Conservation (phyloP, 1,140 invertebrate species). For the Brachionus koreanus region DNA sequence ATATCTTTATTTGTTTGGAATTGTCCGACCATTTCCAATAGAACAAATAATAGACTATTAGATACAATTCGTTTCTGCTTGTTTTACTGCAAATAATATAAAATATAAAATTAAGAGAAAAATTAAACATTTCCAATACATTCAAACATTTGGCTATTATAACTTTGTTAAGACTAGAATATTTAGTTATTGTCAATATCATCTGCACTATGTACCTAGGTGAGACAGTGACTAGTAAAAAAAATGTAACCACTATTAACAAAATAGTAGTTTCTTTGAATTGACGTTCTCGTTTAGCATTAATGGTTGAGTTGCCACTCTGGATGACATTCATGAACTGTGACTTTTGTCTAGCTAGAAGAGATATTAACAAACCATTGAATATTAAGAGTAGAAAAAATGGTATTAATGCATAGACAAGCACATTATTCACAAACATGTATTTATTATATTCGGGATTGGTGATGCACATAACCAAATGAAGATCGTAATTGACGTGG, state of each 20-base stretch:
- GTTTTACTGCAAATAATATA: slow-evolving; percentile 41
- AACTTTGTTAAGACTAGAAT: background rate
- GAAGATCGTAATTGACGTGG: background rate
- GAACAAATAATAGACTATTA: slow-evolving; percentile 32
- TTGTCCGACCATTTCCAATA: slow-evolving; percentile 35
- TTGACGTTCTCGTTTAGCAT: slow-evolving; percentile 37
- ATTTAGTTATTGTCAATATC: background rate
- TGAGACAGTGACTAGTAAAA: slow-evolving; percentile 32
- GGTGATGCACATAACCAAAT: slow-evolving; percentile 17
- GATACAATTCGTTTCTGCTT: slow-evolving; percentile 21
- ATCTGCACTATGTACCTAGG: slow-evolving; percentile 31
- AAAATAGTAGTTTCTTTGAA: slow-evolving; percentile 41
- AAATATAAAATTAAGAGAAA: slow-evolving; percentile 38
- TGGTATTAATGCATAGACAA: slow-evolving; percentile 29
- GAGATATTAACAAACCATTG: slow-evolving; percentile 25
- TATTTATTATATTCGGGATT: background rate
- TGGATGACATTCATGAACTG: slow-evolving; percentile 35
- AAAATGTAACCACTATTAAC: slow-evolving; percentile 28
- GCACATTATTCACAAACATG: slow-evolving; percentile 30
- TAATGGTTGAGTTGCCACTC: background rate
- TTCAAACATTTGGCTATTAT: slow-evolving; percentile 35
- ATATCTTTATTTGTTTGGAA: background rate
- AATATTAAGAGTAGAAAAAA: slow-evolving; percentile 28
- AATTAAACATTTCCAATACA: slow-evolving; percentile 43
- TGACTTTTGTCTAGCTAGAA: slow-evolving; percentile 18